Percentiles rank a stretch among this genome's conserved stretches.
These are phyloP conservation scores for Furnarius figulus DNA, from an alignment of 2,113 vertebrate species.

Conservation along the genomic window DNA sequence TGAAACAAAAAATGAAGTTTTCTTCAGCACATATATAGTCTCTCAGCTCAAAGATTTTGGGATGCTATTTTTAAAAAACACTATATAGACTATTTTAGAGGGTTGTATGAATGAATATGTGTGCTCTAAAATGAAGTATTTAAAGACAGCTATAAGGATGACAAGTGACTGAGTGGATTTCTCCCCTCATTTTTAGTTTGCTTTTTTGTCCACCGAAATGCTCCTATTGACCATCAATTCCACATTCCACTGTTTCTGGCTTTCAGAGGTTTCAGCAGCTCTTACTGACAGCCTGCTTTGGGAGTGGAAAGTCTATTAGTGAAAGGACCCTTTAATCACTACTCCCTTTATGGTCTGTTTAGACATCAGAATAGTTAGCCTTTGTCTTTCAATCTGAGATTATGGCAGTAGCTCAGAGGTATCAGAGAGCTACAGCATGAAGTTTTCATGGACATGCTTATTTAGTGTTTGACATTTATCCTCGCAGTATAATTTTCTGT, in stretches of 20 bases:
- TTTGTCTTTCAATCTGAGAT: not conserved
- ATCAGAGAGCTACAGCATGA: not conserved
- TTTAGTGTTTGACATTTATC: conserved; percentile 14
- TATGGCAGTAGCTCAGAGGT: not conserved
- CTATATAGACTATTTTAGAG: not conserved
- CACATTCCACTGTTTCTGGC: not conserved
- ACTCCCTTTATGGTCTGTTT: not conserved
- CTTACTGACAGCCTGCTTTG: not conserved
- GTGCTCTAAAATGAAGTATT: not conserved
- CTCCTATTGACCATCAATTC: not conserved
- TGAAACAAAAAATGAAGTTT: not conserved
- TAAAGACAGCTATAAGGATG: not conserved
- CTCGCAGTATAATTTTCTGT: not conserved
- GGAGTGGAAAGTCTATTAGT: not conserved
- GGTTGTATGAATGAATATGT: not conserved
- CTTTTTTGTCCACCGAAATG: not conserved
- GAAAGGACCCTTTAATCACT: not conserved
- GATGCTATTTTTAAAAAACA: not conserved
- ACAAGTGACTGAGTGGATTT: not conserved
- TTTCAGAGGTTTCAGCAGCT: not conserved
- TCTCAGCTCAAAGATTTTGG: not conserved
- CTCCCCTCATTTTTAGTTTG: not conserved
- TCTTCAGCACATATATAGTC: not conserved
- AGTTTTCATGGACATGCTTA: not conserved
- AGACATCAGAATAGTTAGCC: not conserved